Evolutionary conservation across 1,140 invertebrate genomes (phyloP).

Genomic region (Rhyzopertha dominica): DNA sequence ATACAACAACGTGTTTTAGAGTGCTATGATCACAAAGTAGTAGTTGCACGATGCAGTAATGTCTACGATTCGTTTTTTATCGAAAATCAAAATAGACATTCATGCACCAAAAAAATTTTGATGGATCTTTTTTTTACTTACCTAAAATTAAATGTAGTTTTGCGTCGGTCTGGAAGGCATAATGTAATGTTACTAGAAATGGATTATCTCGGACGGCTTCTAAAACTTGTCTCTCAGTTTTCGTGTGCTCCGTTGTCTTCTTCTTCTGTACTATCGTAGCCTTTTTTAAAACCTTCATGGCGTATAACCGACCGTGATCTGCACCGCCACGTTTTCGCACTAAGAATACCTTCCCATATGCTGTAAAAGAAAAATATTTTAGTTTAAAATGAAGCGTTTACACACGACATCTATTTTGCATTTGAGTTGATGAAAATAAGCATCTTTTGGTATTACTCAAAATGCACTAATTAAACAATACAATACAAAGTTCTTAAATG

Average conservation of each 20-base stretch:
- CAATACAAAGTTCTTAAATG: too few relatives aligned
- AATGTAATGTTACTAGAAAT: slow-evolving; percentile 88
- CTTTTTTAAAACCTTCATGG: slow-evolving; percentile 93
- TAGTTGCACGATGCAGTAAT: too few relatives aligned
- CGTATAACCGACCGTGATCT: slow-evolving; percentile 80
- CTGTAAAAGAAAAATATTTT: slow-evolving; percentile 61
- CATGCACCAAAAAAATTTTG: slow-evolving; percentile 1
- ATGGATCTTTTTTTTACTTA: slow-evolving; percentile 52
- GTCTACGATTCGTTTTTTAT: too few relatives aligned
- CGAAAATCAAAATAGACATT: too few relatives aligned
- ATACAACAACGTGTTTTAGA: too few relatives aligned
- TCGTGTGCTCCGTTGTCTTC: slow-evolving; percentile 90
- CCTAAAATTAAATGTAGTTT: slow-evolving; percentile 90
- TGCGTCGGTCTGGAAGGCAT: slow-evolving; percentile 90
- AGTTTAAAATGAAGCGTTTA: too few relatives aligned
- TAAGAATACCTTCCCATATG: slow-evolving; percentile 91
- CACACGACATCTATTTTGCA: too few relatives aligned
- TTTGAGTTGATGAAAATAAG: too few relatives aligned
- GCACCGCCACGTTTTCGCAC: slow-evolving; percentile 75
- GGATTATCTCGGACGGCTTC: slow-evolving; percentile 84
- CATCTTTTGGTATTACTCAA: too few relatives aligned
- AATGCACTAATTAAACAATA: too few relatives aligned
- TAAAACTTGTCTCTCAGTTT: slow-evolving; percentile 83
- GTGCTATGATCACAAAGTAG: too few relatives aligned
- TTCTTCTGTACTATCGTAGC: slow-evolving; percentile 85